A percentile compares a stretch with the other conserved stretches of the same genome.
These are phyloP conservation scores for Synanthedon formicaeformis DNA, from an alignment of 2,888 invertebrate genomes.

Conservation along the genomic window DNA sequence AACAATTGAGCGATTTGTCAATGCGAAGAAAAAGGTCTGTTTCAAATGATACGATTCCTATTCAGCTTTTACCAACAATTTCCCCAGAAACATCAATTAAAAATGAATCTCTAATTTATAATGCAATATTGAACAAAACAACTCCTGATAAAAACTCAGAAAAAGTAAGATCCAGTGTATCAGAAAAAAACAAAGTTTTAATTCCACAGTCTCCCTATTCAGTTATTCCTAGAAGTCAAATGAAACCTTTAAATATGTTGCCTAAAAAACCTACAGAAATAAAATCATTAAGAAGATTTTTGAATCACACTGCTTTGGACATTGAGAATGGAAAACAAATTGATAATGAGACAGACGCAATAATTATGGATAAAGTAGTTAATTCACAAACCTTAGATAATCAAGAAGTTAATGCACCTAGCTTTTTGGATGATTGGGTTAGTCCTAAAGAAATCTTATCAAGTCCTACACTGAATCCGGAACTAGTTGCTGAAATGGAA, in stretches of 20 bases:
- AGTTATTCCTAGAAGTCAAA: constrained; percentile 32
- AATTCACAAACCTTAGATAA: constrained; percentile 34
- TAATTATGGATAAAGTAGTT: constrained; percentile 39
- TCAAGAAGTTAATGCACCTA: constrained; percentile 36
- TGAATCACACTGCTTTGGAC: constrained; percentile 54
- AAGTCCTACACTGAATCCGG: constrained; percentile 36
- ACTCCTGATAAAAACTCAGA: neutral
- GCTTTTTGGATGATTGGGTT: constrained; percentile 46
- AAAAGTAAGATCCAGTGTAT: constrained; percentile 5
- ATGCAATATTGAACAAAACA: constrained; percentile 41
- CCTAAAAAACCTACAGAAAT: constrained; percentile 16
- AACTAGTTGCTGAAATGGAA: constrained; percentile 51
- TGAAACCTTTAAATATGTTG: constrained; percentile 31
- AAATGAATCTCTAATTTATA: constrained; percentile 25
- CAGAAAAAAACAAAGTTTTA: constrained; percentile 5
- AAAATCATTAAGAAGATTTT: constrained; percentile 35
- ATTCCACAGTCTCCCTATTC: constrained; percentile 33
- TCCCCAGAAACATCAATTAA: constrained; percentile 9
- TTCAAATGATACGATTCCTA: neutral
- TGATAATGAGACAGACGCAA: constrained; percentile 33
- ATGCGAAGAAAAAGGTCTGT: constrained; percentile 44
- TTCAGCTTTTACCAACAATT: neutral
- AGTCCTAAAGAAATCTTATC: constrained; percentile 39
- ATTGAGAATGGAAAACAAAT: constrained; percentile 30
- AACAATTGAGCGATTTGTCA: constrained; percentile 54